Conservation (phyloP, 2,113 vertebrate species). For the Heteronetta atricapilla region DNA sequence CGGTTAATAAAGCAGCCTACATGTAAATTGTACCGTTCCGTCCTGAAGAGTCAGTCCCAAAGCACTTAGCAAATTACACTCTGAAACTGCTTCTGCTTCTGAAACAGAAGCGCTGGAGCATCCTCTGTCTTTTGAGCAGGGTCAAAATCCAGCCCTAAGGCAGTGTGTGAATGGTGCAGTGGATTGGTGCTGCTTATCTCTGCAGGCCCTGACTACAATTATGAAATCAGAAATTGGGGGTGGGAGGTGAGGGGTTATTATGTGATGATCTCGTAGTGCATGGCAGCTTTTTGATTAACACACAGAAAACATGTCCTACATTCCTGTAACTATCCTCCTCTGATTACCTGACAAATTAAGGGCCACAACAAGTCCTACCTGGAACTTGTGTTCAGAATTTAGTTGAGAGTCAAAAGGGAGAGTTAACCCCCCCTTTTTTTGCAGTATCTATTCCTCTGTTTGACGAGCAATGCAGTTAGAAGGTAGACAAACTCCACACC, state of each 20-base stretch:
- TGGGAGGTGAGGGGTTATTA: neutral
- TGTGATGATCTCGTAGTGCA: neutral
- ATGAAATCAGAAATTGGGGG: constrained; percentile 41
- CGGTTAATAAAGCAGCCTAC: constrained; percentile 50
- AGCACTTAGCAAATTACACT: constrained; percentile 70
- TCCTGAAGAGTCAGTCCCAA: constrained; percentile 61
- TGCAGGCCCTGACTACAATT: constrained; percentile 47
- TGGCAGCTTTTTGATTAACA: constrained; percentile 17
- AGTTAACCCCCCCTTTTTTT: neutral
- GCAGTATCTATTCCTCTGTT: neutral
- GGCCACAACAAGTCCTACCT: neutral
- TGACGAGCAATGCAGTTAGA: neutral
- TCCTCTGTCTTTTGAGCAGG: constrained; percentile 44
- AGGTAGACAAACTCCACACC: neutral
- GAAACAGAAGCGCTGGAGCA: constrained; percentile 39
- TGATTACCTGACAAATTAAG: neutral
- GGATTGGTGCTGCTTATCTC: constrained; percentile 47
- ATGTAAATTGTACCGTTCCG: constrained; percentile 13
- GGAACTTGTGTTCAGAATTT: neutral
- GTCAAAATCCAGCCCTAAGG: constrained; percentile 62
- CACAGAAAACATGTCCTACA: constrained; percentile 28
- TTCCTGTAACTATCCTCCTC: constrained; percentile 18
- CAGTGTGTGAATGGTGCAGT: constrained; percentile 17
- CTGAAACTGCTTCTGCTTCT: constrained; percentile 50
- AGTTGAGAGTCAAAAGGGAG: neutral